Evolutionary conservation across 2,113 vertebrate species (phyloP).

Genomic region (Lepisosteus oculatus): DNA sequence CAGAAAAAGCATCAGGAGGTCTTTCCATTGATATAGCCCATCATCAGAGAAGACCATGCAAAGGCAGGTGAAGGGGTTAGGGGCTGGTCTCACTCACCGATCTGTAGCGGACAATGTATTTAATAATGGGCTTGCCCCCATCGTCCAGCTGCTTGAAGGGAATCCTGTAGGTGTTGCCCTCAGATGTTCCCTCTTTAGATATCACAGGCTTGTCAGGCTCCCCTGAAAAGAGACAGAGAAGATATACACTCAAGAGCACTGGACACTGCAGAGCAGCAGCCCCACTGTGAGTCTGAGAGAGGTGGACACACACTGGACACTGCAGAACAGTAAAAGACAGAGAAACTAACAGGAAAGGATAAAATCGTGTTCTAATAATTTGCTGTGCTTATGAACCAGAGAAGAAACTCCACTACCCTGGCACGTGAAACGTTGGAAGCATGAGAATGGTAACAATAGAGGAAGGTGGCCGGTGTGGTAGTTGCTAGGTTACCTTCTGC

Average conservation of each 20-base stretch:
- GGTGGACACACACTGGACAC: slow-evolving; percentile 2
- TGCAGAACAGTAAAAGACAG: background rate
- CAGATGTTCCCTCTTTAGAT: slow-evolving; percentile 33
- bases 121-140: slow-evolving; percentile 45
- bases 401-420: too few relatives aligned
- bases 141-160: slow-evolving; percentile 44
- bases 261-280: background rate
- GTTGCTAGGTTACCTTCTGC: slow-evolving; percentile 50
- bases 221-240: slow-evolving; percentile 36
- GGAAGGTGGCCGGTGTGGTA: too few relatives aligned
- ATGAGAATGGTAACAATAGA: too few relatives aligned
- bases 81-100: slow-evolving; percentile 36
- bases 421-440: too few relatives aligned
- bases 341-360: background rate
- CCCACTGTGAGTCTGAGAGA: background rate
- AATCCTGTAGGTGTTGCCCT: slow-evolving; percentile 49
- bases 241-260: background rate
- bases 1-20: too few relatives aligned
- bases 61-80: background rate
- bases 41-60: too few relatives aligned
- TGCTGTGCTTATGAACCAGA: too few relatives aligned
- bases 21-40: too few relatives aligned
- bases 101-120: slow-evolving; percentile 51
- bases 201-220: slow-evolving; percentile 60
- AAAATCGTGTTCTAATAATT: too few relatives aligned